Conservation (phyloP, 2,113 vertebrate genomes). For the Rhinolophus ferrumequinum region DNA sequence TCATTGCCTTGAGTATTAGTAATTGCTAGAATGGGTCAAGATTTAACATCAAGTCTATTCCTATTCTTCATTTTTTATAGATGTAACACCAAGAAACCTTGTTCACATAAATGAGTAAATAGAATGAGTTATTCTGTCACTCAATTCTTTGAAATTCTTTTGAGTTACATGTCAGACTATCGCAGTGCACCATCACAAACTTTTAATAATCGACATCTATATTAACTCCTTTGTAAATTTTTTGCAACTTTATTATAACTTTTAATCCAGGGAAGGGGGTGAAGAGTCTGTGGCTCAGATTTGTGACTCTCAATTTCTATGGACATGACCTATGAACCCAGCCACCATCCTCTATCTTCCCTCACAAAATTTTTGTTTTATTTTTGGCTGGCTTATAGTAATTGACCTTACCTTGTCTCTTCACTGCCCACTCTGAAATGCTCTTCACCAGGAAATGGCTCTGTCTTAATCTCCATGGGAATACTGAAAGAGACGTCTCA, state of each 20-base stretch:
- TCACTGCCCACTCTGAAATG: neutral
- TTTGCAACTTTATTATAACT: neutral
- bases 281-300: neutral
- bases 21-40: neutral
- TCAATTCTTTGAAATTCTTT: neutral
- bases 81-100: neutral
- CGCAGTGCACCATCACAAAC: neutral
- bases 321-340: neutral
- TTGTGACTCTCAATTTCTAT: neutral
- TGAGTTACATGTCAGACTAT: neutral
- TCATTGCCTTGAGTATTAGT: neutral
- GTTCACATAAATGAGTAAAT: neutral
- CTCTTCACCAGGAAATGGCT: neutral
- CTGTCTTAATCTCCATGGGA: neutral
- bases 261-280: neutral
- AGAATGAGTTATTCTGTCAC: neutral
- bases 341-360: neutral
- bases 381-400: neutral
- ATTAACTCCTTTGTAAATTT: conserved; percentile 2
- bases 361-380: neutral
- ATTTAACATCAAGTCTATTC: neutral
- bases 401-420: neutral
- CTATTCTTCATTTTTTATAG: neutral
- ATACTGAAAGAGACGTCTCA: neutral
- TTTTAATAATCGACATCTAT: neutral